A percentile compares a stretch with the other conserved stretches of the same genome.
Conservation (phyloP, 2,113 vertebrate species). For the Spea multiplicata region DNA sequence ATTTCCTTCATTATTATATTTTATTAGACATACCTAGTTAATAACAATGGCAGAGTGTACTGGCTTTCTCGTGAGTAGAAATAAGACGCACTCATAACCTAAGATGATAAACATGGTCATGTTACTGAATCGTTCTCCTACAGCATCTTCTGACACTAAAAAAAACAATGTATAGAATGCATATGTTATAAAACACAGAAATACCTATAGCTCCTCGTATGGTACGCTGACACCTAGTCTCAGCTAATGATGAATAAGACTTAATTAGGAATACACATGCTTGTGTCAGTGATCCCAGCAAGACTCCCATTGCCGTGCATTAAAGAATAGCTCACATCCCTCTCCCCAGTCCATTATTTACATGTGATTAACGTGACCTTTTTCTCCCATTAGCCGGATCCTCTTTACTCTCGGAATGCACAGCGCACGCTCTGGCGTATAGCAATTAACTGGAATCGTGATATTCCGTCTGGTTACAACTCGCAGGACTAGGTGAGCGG, state of each 20-base stretch:
- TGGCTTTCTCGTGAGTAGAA: too few species aligned
- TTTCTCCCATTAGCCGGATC: constrained; percentile 22
- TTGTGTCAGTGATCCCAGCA: constrained; percentile 25
- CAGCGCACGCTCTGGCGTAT: neutral
- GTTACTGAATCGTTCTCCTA: too few species aligned
- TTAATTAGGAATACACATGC: constrained; percentile 33
- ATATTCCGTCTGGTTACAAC: neutral
- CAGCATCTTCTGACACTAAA: too few species aligned
- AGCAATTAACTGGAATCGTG: neutral
- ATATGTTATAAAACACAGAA: neutral
- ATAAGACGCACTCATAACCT: too few species aligned
- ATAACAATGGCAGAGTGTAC: too few species aligned
- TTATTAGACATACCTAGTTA: too few species aligned
- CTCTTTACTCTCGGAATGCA: constrained; percentile 1
- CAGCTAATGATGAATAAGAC: constrained; percentile 29
- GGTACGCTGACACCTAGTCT: neutral
- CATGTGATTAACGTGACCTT: constrained; percentile 30
- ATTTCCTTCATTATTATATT: too few species aligned
- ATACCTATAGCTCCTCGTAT: neutral
- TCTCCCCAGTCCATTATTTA: constrained; percentile 28
- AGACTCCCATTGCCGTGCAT: constrained; percentile 9
- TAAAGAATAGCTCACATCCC: constrained; percentile 22
- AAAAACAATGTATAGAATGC: too few species aligned
- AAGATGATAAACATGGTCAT: too few species aligned
- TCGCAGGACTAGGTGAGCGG: too few species aligned